Conservation (phyloP, 2,888 invertebrate genomes). For the Pseudoips prasinana region DNA sequence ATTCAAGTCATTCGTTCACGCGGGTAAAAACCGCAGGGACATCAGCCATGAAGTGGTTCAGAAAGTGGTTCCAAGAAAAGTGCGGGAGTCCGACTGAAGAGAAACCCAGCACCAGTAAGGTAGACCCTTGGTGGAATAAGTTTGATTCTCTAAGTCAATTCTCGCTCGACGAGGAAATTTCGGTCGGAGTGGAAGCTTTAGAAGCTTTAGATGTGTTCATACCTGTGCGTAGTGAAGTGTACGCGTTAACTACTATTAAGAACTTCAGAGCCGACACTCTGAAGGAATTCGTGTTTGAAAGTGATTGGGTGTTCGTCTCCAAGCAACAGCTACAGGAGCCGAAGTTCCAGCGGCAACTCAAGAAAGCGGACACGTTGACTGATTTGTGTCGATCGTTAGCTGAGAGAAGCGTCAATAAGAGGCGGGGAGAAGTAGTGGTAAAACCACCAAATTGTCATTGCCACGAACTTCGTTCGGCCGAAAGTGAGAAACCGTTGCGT, state of each 20-base stretch:
- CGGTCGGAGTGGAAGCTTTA: constrained; percentile 31
- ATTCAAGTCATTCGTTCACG: constrained; percentile 83
- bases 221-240: constrained; percentile 45
- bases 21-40: constrained; percentile 83
- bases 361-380: constrained; percentile 49
- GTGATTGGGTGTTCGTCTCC: constrained; percentile 67
- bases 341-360: constrained; percentile 54
- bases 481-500: constrained; percentile 31
- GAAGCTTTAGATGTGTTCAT: constrained; percentile 30
- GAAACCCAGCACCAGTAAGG: constrained; percentile 27
- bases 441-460: constrained; percentile 66
- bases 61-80: constrained; percentile 82
- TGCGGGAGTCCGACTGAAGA: constrained; percentile 66
- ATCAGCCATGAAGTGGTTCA: constrained; percentile 85
- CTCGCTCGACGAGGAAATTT: constrained; percentile 19
- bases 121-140: constrained; percentile 33
- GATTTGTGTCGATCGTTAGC: constrained; percentile 52
- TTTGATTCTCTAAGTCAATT: constrained; percentile 38
- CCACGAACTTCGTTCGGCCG: constrained; percentile 36
- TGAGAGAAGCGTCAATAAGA: constrained; percentile 38
- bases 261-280: constrained; percentile 62
- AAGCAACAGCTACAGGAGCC: constrained; percentile 57
- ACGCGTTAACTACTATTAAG: constrained; percentile 61
- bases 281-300: constrained; percentile 59
- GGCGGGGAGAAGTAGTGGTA: constrained; percentile 45